A percentile compares a stretch with the other conserved stretches of the same genome.
Conservation (phyloP, 2,888 invertebrate genomes). For the Mythimna loreyi region DNA sequence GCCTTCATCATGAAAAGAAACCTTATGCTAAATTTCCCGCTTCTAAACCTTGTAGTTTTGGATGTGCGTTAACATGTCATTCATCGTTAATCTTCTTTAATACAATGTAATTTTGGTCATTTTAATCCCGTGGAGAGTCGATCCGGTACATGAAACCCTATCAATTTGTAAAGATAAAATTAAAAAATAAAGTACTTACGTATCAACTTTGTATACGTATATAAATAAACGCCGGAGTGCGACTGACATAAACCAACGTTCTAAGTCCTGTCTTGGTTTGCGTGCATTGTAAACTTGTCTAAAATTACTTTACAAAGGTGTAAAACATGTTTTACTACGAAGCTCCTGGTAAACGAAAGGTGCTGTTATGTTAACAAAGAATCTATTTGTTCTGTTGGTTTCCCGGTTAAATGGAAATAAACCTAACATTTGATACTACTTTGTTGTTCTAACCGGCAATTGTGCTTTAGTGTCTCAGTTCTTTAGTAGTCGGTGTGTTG, state of each 20-base stretch:
- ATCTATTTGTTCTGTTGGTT: conserved; percentile 25
- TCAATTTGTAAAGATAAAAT: no score
- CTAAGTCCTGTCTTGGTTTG: conserved; percentile 23
- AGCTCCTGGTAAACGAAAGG: conserved; percentile 34
- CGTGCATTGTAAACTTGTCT: conserved; percentile 38
- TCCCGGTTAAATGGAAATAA: conserved; percentile 9
- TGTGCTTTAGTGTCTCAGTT: not conserved
- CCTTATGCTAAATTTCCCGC: no score
- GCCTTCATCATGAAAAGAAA: no score
- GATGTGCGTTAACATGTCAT: no score
- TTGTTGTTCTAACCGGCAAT: not conserved
- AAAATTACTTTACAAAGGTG: conserved; percentile 33
- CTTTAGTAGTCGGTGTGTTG: not conserved
- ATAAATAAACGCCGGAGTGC: not conserved
- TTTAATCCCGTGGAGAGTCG: no score
- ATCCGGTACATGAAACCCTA: no score
- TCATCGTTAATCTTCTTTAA: no score
- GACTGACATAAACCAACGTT: conserved; percentile 4
- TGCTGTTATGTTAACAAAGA: conserved; percentile 44
- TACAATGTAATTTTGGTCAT: no score
- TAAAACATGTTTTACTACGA: conserved; percentile 43
- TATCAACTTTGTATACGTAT: no score
- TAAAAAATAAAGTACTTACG: no score
- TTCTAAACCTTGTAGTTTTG: no score
- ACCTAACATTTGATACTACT: conserved; percentile 1